Base-by-base conservation (phyloP, 2,113 vertebrate genomes). In the Pholis gunnellus region DNA sequence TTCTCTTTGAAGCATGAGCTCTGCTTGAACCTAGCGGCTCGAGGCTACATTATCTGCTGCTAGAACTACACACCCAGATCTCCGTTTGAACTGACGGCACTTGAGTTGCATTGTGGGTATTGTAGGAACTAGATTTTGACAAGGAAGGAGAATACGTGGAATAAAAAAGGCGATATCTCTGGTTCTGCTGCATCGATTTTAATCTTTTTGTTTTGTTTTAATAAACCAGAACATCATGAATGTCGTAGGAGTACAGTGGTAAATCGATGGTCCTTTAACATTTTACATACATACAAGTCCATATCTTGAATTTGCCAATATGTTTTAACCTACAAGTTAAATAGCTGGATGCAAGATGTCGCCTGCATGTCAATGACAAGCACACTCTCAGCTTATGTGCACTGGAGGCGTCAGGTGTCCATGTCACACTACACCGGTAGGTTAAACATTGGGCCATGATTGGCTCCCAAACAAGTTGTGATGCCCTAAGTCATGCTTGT, bases 31-130 rank as follows among this genome's bases (percentile, higher is more conserved):
- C 14, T 5, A 44, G 18, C 60, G 1, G 25, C 42, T 27, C 18
- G 14, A 67, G 34, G 66, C 7, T 46, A 48, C 25, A 66, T 25
- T 40, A 46, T 75, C 66, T 70, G 9, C 64, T 15, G 18, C 40
- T 6, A 56, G n/a, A 50, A 56, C 31, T 48, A 68, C 54, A 46
- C 54, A 50, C 18, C 44, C 18, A 0, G 34, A 34, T 22, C 31
- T 25, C 44, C 1, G 2, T 20, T 34, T 5, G 2, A 34, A 75
- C 46, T 25, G 40, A 13, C 1, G 0, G 22, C 1, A 1, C 40
- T 50, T 27, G 15, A 36, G 54, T 27, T 69, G 75, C 29, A 69
- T 50, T 61, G 20, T 78, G 65, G 75, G 54, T 38, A 38, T 27
- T 69, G 40, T 48, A 27, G 56, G 42, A 10, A 6, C 1, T 10